phyloP scores from a whole-genome alignment of 2,797 vertebrate genomes.

The Gila robusta region DNA sequence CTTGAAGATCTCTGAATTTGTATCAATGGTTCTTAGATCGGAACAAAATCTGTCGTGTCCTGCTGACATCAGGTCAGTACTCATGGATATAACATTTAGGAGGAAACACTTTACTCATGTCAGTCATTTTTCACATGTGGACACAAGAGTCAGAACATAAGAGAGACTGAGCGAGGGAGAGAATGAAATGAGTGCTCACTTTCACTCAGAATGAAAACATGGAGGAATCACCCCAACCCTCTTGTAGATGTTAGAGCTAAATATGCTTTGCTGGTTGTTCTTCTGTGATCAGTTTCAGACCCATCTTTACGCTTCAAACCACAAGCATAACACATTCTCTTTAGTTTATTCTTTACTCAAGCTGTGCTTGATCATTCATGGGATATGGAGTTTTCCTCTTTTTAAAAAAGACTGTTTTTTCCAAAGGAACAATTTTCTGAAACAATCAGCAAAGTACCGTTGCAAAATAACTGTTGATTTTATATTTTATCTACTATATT shows the following conservation, averaged over 20 bases:
- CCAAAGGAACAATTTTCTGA: too few species aligned
- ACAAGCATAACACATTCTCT: slow-evolving; percentile 2
- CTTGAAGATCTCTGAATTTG: too few species aligned
- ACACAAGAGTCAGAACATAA: slow-evolving; percentile 12
- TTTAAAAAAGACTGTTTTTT: neutral
- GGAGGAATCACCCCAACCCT: neutral
- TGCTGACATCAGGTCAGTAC: slow-evolving; percentile 50
- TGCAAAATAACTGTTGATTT: neutral
- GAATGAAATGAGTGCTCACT: slow-evolving; percentile 36
- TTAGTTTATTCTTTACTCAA: slow-evolving; percentile 19
- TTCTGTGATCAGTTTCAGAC: slow-evolving; percentile 12
- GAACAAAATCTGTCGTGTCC: neutral
- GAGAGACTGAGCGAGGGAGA: neutral
- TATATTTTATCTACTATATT: neutral
- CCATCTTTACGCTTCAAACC: neutral
- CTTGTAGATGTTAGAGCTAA: slow-evolving; percentile 14
- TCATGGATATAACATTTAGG: slow-evolving; percentile 6
- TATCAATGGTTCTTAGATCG: too few species aligned
- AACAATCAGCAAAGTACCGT: neutral
- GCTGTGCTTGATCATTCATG: neutral
- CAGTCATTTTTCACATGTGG: slow-evolving; percentile 28
- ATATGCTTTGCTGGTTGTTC: slow-evolving; percentile 11
- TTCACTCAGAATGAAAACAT: slow-evolving; percentile 19
- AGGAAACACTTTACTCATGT: slow-evolving; percentile 19
- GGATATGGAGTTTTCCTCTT: neutral